phyloP scores from a whole-genome alignment of 2,113 vertebrate genomes.

The Ifrita kowaldi region DNA sequence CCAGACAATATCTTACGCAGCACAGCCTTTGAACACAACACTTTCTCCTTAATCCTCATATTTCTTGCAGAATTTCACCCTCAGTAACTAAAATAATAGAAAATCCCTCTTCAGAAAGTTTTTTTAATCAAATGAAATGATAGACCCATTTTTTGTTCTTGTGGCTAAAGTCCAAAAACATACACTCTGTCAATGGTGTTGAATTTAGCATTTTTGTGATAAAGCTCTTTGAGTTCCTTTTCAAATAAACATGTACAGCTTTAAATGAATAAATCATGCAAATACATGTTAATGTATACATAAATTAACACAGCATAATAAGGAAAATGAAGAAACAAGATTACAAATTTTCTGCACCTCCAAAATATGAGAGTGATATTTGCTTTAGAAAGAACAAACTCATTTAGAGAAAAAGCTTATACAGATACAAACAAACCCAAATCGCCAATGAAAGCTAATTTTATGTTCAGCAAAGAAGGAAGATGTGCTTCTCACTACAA shows the following conservation, averaged over 20 bases:
- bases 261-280: slow-evolving; percentile 77
- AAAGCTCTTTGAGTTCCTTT: slow-evolving; percentile 64
- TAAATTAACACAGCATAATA: slow-evolving; percentile 76
- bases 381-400: slow-evolving; percentile 74
- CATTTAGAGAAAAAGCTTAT: slow-evolving; percentile 66
- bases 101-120: slow-evolving; percentile 26
- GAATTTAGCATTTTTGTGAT: slow-evolving; percentile 60
- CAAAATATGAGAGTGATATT: slow-evolving; percentile 73
- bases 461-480: slow-evolving; percentile 61
- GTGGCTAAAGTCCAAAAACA: slow-evolving; percentile 51
- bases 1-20: background rate
- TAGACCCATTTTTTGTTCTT: slow-evolving; percentile 1
- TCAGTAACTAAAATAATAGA: background rate
- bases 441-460: slow-evolving; percentile 69
- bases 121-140: slow-evolving; percentile 9
- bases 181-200: slow-evolving; percentile 21
- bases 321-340: slow-evolving; percentile 73
- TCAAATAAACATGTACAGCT: slow-evolving; percentile 70
- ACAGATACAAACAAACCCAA: slow-evolving; percentile 69
- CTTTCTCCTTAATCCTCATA: background rate
- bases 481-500: slow-evolving; percentile 62
- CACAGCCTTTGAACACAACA: background rate
- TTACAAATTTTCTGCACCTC: slow-evolving; percentile 75
- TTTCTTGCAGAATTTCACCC: background rate
- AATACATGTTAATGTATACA: slow-evolving; percentile 77